Conservation (phyloP, 2,888 invertebrate genomes). For the Drosophila acutilabella region DNA sequence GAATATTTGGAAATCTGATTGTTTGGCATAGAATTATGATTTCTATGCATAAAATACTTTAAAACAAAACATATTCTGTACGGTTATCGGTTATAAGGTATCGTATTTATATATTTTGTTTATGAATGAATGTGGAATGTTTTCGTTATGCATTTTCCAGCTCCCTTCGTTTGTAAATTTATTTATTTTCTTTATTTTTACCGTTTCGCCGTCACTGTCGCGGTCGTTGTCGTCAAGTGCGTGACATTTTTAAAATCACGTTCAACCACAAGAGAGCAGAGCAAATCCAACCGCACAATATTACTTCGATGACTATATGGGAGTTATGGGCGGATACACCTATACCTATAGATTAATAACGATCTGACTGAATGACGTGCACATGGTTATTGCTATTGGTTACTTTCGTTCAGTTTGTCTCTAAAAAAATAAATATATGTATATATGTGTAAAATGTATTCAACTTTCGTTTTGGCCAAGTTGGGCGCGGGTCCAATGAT, state of each 20-base stretch:
- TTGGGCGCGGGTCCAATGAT: conserved; percentile 26
- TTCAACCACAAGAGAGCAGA: conserved; percentile 65
- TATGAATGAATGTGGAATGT: conserved; percentile 64
- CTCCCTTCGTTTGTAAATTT: conserved; percentile 18
- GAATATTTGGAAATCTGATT: neutral
- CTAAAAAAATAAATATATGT: conserved; percentile 6
- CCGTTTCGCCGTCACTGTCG: conserved; percentile 1
- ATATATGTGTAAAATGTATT: neutral
- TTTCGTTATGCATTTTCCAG: conserved; percentile 32
- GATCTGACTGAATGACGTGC: conserved; percentile 58
- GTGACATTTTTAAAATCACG: conserved; percentile 83
- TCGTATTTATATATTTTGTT: neutral
- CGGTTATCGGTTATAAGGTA: neutral
- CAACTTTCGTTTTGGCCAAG: conserved; percentile 41
- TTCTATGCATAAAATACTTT: neutral
- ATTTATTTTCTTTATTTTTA: conserved; percentile 30
- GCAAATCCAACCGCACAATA: conserved; percentile 34
- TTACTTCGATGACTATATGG: conserved; percentile 57
- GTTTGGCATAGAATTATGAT: neutral
- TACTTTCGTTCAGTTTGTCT: conserved; percentile 24
- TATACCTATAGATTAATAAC: conserved; percentile 47
- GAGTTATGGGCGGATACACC: conserved; percentile 27
- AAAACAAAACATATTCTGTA: neutral
- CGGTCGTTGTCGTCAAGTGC: conserved; percentile 50
- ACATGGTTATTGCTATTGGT: conserved; percentile 43